Evolutionary conservation across 2,113 vertebrate genomes (phyloP), one percentile per base, ranked within the genome.

Genomic region (Peucedramus taeniatus): DNA sequence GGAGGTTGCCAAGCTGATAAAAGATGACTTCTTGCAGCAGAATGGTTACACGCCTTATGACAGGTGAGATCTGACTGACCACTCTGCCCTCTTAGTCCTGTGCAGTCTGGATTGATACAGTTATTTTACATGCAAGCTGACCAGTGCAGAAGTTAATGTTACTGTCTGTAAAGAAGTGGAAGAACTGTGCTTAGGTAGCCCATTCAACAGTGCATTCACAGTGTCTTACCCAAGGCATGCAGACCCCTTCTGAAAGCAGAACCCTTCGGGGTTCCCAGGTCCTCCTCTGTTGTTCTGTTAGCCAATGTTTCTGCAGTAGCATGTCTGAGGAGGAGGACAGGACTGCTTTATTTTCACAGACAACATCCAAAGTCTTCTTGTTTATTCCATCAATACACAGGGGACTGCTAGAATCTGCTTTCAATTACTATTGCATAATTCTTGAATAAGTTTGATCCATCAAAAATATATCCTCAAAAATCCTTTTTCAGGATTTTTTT

Each of bases 11-110:
- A 99, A 99, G 97, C 98, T 99, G 95, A 98, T 99, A 92, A 99
- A 99, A 97, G 99, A 99, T 35, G 99, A 99, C 97, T 99, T 99
- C 97, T 97, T 99, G 96, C 99, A 99, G 93, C 99, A 99, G 97
- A 99, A 99, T 71, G 99, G 99, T 90, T 99, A 99, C 83, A 99
- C 99, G 3, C 98, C 99, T 40, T 99, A 99, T 39, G 99, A 99
- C 98, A 98, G 99, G 99, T 99, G 96, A 94, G 96, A 22, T 83
- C 82, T 64, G 33, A 40, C 15, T 77, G 50, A 33, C 59, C 79
- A 13, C n/a, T 65, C 47, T 87, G 23, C n/a, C 11, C 18, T 75
- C 50, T 60, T 64, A 19, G 45, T 88, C 72, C 51, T 74, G 44
- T 16, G 4, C 64, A 54, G 63, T 33, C 66, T 85, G 37, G 19